These are phyloP conservation scores for Mellilla xanthometata DNA, from an alignment of 2,888 invertebrate species.

Conservation along the genomic window DNA sequence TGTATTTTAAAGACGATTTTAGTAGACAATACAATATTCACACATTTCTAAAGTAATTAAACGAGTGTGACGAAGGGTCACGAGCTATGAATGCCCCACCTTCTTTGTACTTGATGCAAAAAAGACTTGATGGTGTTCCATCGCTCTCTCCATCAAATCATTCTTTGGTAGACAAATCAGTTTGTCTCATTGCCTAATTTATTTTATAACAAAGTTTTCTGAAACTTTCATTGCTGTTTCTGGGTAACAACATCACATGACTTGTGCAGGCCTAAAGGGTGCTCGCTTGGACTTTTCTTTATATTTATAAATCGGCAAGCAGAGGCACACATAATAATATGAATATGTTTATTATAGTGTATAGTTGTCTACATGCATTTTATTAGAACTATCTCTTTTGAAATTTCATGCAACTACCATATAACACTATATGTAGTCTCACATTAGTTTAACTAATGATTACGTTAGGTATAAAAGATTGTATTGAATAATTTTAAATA, in stretches of 20 bases:
- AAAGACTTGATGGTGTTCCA: slow-evolving; percentile 16
- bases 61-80: slow-evolving; percentile 24
- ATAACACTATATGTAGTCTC: slow-evolving; percentile 49
- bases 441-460: slow-evolving; percentile 69
- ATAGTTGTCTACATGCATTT: slow-evolving; percentile 47
- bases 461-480: slow-evolving; percentile 50
- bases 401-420: slow-evolving; percentile 46
- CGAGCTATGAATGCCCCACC: slow-evolving; percentile 32
- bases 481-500: slow-evolving; percentile 57
- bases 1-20: slow-evolving; percentile 34
- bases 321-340: slow-evolving; percentile 29
- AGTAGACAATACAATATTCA: slow-evolving; percentile 30
- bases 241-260: slow-evolving; percentile 23
- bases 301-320: slow-evolving; percentile 24
- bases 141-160: slow-evolving; percentile 12
- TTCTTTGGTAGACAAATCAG: slow-evolving; percentile 7
- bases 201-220: slow-evolving; percentile 12
- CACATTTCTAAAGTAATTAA: slow-evolving; percentile 24
- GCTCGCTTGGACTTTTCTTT: slow-evolving; percentile 36
- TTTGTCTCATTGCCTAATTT: slow-evolving; percentile 12
- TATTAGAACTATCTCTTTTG: slow-evolving; percentile 43
- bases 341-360: too few species aligned
- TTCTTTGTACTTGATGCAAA: slow-evolving; percentile 14
- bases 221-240: slow-evolving; percentile 30
- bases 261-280: slow-evolving; percentile 42